Percentiles rank a stretch among this genome's conserved stretches.
Evolutionary conservation across 1,140 invertebrate genomes (phyloP).

Genomic region (Lithobius niger): DNA sequence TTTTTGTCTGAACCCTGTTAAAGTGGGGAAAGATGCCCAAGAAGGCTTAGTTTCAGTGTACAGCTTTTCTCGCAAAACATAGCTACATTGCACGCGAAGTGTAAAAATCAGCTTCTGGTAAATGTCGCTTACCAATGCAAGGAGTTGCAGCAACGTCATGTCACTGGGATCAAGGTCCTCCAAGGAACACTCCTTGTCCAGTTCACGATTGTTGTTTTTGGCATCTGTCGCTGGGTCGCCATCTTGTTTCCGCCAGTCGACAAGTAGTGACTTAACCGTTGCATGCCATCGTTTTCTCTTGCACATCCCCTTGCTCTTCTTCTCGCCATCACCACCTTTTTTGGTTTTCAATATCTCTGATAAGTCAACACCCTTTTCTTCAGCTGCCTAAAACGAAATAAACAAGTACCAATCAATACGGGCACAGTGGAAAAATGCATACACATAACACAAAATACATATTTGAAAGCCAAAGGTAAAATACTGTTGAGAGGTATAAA

Average conservation of each 20-base stretch:
- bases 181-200: neutral
- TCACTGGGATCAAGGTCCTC: conserved; percentile 19
- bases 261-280: neutral
- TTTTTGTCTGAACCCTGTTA: no score
- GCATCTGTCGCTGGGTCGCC: neutral
- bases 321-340: conserved; percentile 6
- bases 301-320: neutral
- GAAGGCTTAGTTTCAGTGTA: no score
- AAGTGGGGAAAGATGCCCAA: no score
- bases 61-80: no score
- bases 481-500: no score
- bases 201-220: neutral
- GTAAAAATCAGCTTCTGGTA: neutral
- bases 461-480: no score
- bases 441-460: no score
- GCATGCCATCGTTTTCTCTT: neutral
- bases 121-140: conserved; percentile 44
- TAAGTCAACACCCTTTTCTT: conserved; percentile 1
- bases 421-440: no score
- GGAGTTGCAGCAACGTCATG: conserved; percentile 45
- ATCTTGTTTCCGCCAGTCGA: conserved; percentile 1
- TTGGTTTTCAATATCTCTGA: neutral
- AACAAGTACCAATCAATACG: no score
- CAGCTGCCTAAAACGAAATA: conserved; percentile 5
- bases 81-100: no score